Evolutionary conservation across 2,888 invertebrate species (phyloP), one percentile per base, ranked within the genome.

Genomic region (Resseliella maxima): DNA sequence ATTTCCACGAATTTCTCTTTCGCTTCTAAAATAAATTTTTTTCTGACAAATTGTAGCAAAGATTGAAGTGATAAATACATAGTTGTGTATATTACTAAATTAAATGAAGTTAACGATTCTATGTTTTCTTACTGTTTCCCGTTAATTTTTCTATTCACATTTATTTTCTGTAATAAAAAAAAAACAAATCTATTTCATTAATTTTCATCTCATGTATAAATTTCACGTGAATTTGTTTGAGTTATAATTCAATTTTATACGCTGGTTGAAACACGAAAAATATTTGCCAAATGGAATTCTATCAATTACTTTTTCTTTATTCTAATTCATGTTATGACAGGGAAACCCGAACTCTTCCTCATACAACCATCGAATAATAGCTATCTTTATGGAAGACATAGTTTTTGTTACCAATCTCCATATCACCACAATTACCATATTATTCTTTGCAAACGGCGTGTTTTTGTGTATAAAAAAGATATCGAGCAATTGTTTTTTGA

Each of bases 401-500:
- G 72, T 31, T 72, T 72, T 35, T 35, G 72, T 72, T 35, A 31
- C 72, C 72, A 72, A 72, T 72, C 72, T 72, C 31, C 15, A 31
- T 27, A 27, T 27, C 59, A 24, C 27, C 59, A 59, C 24, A 59
- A 59, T 72, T 12, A n/a, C 24, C 72, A 72, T 35, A 72, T 72
- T 35, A 72, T 18, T 50, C 35, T 72, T 72, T 72, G 72, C 15
- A 72, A 72, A n/a, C 72, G 72, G 8, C 18, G 46, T 50, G 59
- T 72, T 10, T 31, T 72, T 72, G 72, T 31, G 31, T 15, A 72
- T 72, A 72, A 72, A 72, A 72, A 72, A 72, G 27, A 31, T 72
- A 72, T 72, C 31, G 35, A 35, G 72, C 72, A 72, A 72, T 72
- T 72, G 72, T 72, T 72, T 72, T 35, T 27, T 18, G 31, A 72